Evolutionary conservation across 2,797 vertebrate genomes (phyloP), one percentile per base, ranked within the genome.

Genomic region (Pseudopleuronectes americanus): DNA sequence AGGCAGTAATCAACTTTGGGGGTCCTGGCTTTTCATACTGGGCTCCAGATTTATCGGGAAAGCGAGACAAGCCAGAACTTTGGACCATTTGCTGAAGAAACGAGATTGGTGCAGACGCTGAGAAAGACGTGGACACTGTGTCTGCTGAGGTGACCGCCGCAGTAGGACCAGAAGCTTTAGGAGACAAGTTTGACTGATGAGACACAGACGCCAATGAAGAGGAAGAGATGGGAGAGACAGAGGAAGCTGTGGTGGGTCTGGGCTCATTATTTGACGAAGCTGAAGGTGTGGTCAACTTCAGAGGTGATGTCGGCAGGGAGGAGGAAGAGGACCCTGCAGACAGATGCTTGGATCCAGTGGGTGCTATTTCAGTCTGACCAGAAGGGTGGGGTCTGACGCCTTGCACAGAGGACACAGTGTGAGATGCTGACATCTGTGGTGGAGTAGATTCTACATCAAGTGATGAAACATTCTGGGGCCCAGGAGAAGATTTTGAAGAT

Each of bases 1-100:
- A 6, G 10, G 60, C 36, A 57, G 84, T 58, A 33, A 77, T 77
- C 48, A 79, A 23, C 64, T 81, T 81, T 9, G 89, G 79, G 4
- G 83, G 74, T 53, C 75, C 60, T 2, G 64, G 71, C 47, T 57
- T 84, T 64, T 89, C 84, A 16, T 67, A 68, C 23, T 53, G 78
- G 61, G 59, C 23, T 63, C 68, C 79, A 59, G 64, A 61, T 47
- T 47, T 33, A 52, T 86, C 70, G 1, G 86, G 53, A 63, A 79
- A 76, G 68, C 38, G 68, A 41, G 78, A 81, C 3, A 72, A 26
- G 66, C 68, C 85, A 23, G 92, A 82, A 65, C 82, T 79, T 60
- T 90, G 84, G 65, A 85, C 69, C 78, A 85, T 85, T 61, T 87
- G 77, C 49, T 89, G 84, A 71, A 87, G 84, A 64, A 87, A 84